Evolutionary conservation across 1,140 invertebrate species (phyloP), one percentile per base, ranked within the genome.

Genomic region (Lethrus apterus): DNA sequence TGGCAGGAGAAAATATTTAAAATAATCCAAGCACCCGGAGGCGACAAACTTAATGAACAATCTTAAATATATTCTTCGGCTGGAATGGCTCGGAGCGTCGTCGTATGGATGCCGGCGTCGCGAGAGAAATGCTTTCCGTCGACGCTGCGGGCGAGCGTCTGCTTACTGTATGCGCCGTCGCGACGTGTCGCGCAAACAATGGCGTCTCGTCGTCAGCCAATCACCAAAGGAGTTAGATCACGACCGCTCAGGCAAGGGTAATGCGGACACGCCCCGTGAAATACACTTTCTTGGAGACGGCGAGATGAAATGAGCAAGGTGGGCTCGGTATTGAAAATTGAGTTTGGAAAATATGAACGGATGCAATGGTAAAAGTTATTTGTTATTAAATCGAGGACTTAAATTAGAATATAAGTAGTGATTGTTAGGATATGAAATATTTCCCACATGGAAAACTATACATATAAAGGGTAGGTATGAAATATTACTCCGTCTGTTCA

Each of bases 201-300:
- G 63, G 63, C 63, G 63, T 57, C 61, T 31, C 24, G 21, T 31
- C 36, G 23, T 29, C 50, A 36, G 30, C 63, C 63, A 65, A 65
- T 65, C 52, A 49, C 51, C 46, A 59, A 57, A 36, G 36, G 31
- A 44, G 55, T 57, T 57, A 48, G 52, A 44, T 48, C 42, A 41
- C 44, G 52, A 53, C 60, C 60, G 57, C 33, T 62, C 58, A 57
- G 47, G 52, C 53, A 51, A 52, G 51, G 34, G 43, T 42, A 54
- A 56, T 48, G 30, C 42, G 15, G 48, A 43, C 50, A 55, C 51
- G 54, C 54, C 51, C 47, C 54, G 29, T 46, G 38, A 35, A 43
- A 46, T 44, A 18, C 34, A 34, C 17, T 47, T 41, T 41, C 36
- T 29, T 44, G 19, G 14, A 33, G 18, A 4, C 11, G 17, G 43